Base-by-base conservation (phyloP, 2,888 invertebrate species). In the Acleris emargana region DNA sequence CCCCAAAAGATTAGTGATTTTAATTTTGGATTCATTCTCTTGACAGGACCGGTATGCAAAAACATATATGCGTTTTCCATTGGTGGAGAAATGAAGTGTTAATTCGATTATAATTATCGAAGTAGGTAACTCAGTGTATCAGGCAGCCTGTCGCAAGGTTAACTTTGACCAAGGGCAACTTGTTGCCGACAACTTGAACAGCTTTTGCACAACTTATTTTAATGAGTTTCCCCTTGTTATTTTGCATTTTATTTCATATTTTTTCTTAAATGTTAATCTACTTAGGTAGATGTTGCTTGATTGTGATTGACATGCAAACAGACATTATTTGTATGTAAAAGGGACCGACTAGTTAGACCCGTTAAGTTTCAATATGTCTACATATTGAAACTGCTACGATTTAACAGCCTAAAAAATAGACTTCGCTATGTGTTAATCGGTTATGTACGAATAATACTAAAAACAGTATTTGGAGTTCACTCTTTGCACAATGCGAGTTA, bases 151-250 rank as follows among this genome's bases (percentile, higher is more conserved):
- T 63, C 53, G 60, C 67, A 67, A 69, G 69, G 69, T 66, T 67
- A 67, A 49, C 51, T 62, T 67, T 51, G 62, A 64, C 64, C 62
- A 69, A 57, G 62, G 62, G 64, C 62, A 62, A 62, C 62, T 43
- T 67, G 58, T 62, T 60, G 51, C 60, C 60, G 28, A 45, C 64
- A 52, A 61, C 66, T 17, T 51, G 61, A 47, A 66, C 61, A 42
- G 55, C 66, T 66, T 66, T 66, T 66, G 66, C 66, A 64, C 64
- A 66, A 58, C 69, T 67, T 62, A 59, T 62, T 69, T 53, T 58
- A 64, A 67, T 58, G 64, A 55, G 61, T 52, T 53, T 67, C 64
- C 54, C 58, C 67, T 64, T 58, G 53, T 67, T 58, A n/a, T 52
- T 61, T 68, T 61, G 51, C 59, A 58, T 59, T 59, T 55, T 59